These are phyloP conservation scores for Menidia menidia DNA, from an alignment of 2,797 vertebrate species.

Conservation along the genomic window DNA sequence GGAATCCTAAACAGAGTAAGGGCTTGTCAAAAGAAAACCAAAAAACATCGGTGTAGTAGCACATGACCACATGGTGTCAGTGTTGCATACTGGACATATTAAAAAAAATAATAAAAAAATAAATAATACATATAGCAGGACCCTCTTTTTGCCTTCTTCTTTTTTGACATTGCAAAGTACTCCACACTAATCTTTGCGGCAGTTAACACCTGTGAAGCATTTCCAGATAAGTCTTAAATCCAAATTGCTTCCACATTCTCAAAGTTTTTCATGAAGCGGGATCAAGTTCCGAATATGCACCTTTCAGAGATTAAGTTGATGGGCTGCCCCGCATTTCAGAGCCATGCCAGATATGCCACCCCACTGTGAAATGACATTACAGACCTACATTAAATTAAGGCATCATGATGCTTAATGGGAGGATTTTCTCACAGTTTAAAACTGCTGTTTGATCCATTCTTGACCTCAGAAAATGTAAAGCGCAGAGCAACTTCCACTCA, in stretches of 20 bases:
- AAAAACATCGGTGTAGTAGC: not conserved
- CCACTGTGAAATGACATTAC: constrained; percentile 36
- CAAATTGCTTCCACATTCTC: constrained; percentile 60
- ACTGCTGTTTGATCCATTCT: not conserved
- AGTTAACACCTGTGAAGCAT: constrained; percentile 62
- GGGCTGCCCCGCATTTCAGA: constrained; percentile 31
- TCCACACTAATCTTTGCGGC: constrained; percentile 68
- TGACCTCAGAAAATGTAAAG: constrained; percentile 29
- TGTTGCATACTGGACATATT: constrained; percentile 49
- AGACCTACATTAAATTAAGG: constrained; percentile 27
- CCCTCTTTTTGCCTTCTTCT: constrained; percentile 15
- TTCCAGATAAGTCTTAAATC: constrained; percentile 61
- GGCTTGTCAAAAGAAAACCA: not conserved
- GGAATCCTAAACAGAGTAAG: not conserved
- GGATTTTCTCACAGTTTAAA: not conserved
- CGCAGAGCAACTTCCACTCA: constrained; percentile 1
- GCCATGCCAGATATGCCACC: constrained; percentile 26
- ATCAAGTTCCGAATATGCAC: constrained; percentile 45
- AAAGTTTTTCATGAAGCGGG: constrained; percentile 35
- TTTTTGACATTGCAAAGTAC: constrained; percentile 67
- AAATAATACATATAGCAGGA: constrained; percentile 1
- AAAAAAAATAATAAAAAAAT: not conserved
- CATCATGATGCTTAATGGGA: not conserved
- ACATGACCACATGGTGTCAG: constrained; percentile 66
- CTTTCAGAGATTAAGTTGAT: constrained; percentile 57